Percentiles rank a stretch among this genome's conserved stretches.
Conservation (phyloP, 1,140 invertebrate genomes). For the Euwallacea similis region DNA sequence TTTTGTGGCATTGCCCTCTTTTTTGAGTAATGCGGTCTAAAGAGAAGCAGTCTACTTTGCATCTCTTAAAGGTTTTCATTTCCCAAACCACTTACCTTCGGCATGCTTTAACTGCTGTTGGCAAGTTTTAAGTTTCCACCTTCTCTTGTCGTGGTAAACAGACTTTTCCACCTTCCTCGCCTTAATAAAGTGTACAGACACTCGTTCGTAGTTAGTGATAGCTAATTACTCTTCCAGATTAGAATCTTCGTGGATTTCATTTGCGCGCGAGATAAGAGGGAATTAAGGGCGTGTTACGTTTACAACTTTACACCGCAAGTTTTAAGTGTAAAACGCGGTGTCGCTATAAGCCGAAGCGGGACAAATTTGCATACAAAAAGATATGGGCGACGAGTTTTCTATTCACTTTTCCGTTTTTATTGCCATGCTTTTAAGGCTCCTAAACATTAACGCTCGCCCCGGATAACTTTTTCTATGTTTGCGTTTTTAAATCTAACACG, state of each 20-base stretch:
- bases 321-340: slow-evolving; percentile 29
- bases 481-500: too few species aligned
- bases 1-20: too few species aligned
- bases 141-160: too few species aligned
- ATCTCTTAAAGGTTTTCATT: too few species aligned
- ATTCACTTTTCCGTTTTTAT: slow-evolving; percentile 20
- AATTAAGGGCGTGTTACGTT: slow-evolving; percentile 32
- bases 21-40: too few species aligned
- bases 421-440: slow-evolving; percentile 7
- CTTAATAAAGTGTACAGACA: not conserved
- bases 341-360: slow-evolving; percentile 12
- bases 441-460: not conserved
- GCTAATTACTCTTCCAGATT: slow-evolving; percentile 28
- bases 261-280: slow-evolving; percentile 18
- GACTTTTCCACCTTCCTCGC: not conserved
- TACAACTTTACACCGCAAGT: slow-evolving; percentile 32
- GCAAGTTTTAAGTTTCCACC: too few species aligned
- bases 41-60: too few species aligned
- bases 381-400: slow-evolving; percentile 22
- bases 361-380: slow-evolving; percentile 25
- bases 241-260: slow-evolving; percentile 20
- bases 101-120: too few species aligned
- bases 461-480: too few species aligned
- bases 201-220: not conserved
- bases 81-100: too few species aligned